Percentiles rank a stretch among this genome's conserved stretches.
These are phyloP conservation scores for Buteo buteo DNA, from an alignment of 2,113 vertebrate species.

Conservation along the genomic window DNA sequence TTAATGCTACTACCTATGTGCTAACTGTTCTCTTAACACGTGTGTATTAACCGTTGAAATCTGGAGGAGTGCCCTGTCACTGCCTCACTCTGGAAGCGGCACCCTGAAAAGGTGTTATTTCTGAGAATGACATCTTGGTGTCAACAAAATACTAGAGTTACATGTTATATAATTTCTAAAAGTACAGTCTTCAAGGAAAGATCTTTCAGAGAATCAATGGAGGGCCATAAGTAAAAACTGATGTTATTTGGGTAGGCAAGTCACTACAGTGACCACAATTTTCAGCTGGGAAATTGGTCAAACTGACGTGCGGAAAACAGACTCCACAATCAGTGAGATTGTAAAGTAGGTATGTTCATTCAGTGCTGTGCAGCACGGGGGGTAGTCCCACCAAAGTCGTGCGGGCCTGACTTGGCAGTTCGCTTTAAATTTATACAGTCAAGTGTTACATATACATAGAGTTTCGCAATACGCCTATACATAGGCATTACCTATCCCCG, in stretches of 20 bases:
- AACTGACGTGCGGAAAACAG: too few relatives aligned
- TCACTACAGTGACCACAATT: not conserved
- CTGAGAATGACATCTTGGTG: not conserved
- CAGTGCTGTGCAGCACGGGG: too few relatives aligned
- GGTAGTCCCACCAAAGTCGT: too few relatives aligned
- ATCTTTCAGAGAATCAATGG: not conserved
- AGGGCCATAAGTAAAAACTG: not conserved
- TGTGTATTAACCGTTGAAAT: not conserved
- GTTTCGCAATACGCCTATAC: too few relatives aligned
- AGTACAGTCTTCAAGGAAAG: not conserved
- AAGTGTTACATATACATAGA: too few relatives aligned
- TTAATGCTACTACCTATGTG: not conserved
- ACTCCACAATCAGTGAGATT: too few relatives aligned
- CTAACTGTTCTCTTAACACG: not conserved
- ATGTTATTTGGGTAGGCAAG: not conserved
- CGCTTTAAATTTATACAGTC: too few relatives aligned
- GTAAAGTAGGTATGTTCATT: too few relatives aligned
- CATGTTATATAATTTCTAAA: not conserved
- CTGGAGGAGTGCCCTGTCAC: not conserved
- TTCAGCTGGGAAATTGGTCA: not conserved
- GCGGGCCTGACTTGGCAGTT: too few relatives aligned
- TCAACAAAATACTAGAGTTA: slow-evolving; percentile 21
- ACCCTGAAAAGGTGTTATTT: not conserved
- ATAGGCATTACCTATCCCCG: too few relatives aligned
- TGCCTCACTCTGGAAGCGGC: not conserved